phyloP scores from a whole-genome alignment of 1,140 invertebrate species.

The Drosophila nannoptera region DNA sequence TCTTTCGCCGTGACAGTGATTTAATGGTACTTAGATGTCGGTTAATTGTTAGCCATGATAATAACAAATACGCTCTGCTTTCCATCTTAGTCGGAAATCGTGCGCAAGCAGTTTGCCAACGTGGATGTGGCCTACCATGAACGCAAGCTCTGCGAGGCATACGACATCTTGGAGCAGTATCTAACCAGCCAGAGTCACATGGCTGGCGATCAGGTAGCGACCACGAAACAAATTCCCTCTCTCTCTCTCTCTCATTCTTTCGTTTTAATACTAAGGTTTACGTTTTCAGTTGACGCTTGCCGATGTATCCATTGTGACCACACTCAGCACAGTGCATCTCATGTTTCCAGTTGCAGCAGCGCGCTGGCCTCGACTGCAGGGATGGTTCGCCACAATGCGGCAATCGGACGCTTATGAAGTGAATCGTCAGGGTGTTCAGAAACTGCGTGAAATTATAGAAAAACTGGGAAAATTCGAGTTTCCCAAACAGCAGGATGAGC shows the following conservation, averaged over 20 bases:
- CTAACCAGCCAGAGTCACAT: constrained; percentile 52
- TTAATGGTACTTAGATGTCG: constrained; percentile 56
- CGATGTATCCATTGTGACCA: constrained; percentile 75
- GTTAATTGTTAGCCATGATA: background rate
- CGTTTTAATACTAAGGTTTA: constrained; percentile 47
- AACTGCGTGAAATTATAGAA: constrained; percentile 56
- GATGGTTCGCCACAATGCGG: constrained; percentile 69
- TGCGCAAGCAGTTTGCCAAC: constrained; percentile 60
- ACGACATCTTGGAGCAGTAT: constrained; percentile 61
- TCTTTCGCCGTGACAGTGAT: constrained; percentile 77
- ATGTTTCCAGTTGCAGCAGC: constrained; percentile 66
- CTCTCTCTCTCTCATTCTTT: background rate
- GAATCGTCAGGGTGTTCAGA: constrained; percentile 63
- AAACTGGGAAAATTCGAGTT: constrained; percentile 66
- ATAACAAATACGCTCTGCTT: constrained; percentile 1
- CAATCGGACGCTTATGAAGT: constrained; percentile 57
- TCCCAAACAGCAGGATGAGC: constrained; percentile 20
- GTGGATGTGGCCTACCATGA: constrained; percentile 66
- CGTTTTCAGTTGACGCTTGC: constrained; percentile 70
- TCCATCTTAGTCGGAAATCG: constrained; percentile 63
- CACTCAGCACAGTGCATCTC: constrained; percentile 77
- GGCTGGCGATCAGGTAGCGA: constrained; percentile 57
- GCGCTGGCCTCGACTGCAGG: constrained; percentile 61
- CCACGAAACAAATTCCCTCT: constrained; percentile 10
- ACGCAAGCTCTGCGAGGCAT: constrained; percentile 70